Conservation (phyloP, 2,797 vertebrate species). For the Falco cherrug region DNA sequence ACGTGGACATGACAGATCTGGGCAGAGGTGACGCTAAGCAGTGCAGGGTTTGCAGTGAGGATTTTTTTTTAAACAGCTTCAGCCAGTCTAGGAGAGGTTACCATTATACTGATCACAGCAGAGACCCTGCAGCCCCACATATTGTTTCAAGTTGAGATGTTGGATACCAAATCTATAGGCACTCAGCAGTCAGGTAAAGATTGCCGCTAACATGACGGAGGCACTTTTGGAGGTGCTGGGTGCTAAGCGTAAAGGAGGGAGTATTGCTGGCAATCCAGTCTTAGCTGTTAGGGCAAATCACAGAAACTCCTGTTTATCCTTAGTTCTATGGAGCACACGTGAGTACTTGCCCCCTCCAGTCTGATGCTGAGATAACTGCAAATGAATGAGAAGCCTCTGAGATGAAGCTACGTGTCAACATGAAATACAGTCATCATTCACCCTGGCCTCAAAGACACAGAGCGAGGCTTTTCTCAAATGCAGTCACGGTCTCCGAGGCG, state of each 20-base stretch:
- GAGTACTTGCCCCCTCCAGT: neutral
- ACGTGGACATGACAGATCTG: neutral
- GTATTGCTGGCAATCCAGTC: neutral
- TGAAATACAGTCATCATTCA: neutral
- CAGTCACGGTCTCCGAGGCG: neutral
- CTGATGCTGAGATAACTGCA: neutral
- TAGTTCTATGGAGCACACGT: neutral
- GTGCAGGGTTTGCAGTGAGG: neutral
- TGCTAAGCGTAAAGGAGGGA: neutral
- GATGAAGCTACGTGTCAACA: neutral
- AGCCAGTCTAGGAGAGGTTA: neutral
- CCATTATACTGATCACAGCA: neutral
- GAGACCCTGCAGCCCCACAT: neutral
- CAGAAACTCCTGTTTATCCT: neutral
- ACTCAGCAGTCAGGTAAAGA: neutral
- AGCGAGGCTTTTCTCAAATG: neutral
- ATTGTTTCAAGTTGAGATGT: neutral
- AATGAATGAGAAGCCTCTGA: neutral
- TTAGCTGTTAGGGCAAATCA: neutral
- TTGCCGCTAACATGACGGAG: neutral
- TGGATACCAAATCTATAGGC: neutral
- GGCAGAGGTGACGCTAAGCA: neutral
- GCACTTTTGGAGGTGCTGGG: neutral
- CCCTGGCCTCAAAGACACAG: neutral
- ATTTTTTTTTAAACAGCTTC: neutral